A percentile compares a stretch with the other conserved stretches of the same genome.
phyloP scores from a whole-genome alignment of 2,888 invertebrate genomes.

The Eilema griseolum region DNA sequence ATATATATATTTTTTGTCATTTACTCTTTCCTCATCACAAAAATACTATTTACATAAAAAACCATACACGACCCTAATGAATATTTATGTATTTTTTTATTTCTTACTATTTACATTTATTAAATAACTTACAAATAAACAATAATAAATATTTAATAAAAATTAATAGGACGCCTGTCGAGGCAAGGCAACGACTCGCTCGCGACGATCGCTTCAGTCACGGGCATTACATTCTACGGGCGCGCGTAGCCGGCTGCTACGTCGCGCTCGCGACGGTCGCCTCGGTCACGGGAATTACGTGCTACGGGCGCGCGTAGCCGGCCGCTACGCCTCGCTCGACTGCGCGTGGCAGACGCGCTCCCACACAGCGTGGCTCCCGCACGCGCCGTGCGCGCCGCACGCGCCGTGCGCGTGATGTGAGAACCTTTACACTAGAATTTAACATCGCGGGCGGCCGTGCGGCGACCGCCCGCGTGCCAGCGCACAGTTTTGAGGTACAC shows the following conservation, averaged over 20 bases:
- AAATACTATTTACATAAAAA: conserved; percentile 82
- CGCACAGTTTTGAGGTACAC: conserved; percentile 35
- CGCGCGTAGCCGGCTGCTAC: conserved; percentile 28
- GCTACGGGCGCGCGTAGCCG: conserved; percentile 39
- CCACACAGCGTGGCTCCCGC: too few relatives aligned
- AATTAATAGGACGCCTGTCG: conserved; percentile 70
- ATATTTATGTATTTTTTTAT: conserved; percentile 74
- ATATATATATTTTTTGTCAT: conserved; percentile 76
- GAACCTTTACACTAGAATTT: background rate
- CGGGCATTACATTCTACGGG: conserved; percentile 31
- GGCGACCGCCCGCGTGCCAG: conserved; percentile 10
- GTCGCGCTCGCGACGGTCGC: conserved; percentile 48
- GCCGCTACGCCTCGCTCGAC: too few relatives aligned
- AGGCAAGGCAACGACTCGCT: conserved; percentile 48
- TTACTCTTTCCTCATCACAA: conserved; percentile 79
- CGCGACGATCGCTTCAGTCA: conserved; percentile 45
- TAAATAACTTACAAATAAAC: conserved; percentile 84
- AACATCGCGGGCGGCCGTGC: background rate
- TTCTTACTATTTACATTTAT: conserved; percentile 80
- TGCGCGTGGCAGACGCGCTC: too few relatives aligned
- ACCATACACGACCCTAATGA: conserved; percentile 73
- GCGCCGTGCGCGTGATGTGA: background rate
- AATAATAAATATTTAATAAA: conserved; percentile 83
- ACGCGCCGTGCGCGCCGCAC: conserved; percentile 6
- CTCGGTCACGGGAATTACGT: conserved; percentile 27